These are phyloP conservation scores for Pedetes capensis DNA, from an alignment of 2,113 vertebrate species.

Conservation along the genomic window DNA sequence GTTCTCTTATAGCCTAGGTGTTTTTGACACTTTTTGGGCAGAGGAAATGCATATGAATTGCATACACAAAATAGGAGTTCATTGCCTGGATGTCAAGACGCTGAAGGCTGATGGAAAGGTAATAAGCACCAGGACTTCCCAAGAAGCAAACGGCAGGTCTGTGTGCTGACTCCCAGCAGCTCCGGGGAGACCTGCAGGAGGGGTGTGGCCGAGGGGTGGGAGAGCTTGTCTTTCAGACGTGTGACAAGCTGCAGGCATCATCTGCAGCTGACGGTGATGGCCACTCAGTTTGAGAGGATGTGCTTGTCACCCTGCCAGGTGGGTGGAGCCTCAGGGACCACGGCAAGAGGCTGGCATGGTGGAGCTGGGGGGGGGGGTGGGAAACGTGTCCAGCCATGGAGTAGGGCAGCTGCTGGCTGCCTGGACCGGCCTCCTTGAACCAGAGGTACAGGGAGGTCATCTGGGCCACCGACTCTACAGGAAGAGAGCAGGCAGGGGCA, in stretches of 20 bases:
- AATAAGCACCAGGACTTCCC: conserved; percentile 42
- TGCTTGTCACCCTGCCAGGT: rapidly evolving
- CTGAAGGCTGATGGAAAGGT: conserved; percentile 3
- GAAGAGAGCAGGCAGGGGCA: neutral
- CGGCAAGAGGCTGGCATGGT: neutral
- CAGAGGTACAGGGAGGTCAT: neutral
- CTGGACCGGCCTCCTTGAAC: neutral
- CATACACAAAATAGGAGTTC: conserved; percentile 24
- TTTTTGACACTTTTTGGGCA: neutral
- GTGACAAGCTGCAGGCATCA: rapidly evolving
- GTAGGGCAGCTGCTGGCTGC: neutral
- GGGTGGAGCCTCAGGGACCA: neutral
- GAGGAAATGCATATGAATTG: neutral
- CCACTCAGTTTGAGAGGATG: neutral
- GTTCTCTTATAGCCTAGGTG: neutral
- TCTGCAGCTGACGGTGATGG: rapidly evolving
- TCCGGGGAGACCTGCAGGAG: neutral
- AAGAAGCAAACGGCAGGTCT: neutral
- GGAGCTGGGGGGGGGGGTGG: neutral
- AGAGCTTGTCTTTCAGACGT: neutral
- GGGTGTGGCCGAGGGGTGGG: neutral
- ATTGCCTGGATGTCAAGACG: conserved; percentile 26
- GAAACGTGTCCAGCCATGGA: neutral
- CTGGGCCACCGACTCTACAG: neutral
- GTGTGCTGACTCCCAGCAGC: neutral